Conservation (phyloP, 2,797 vertebrate species). For the Molossus molossus region DNA sequence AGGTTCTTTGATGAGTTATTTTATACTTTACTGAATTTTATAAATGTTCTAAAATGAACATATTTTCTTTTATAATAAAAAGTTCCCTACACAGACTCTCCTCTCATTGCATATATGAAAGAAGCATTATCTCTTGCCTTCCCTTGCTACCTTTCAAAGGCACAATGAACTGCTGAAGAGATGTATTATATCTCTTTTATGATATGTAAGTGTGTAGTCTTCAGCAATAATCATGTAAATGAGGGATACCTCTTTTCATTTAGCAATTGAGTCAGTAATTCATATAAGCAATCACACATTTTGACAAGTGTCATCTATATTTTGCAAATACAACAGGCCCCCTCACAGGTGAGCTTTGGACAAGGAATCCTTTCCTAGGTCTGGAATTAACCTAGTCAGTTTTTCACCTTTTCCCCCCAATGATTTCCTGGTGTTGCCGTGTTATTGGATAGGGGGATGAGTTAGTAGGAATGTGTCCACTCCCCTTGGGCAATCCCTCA, state of each 20-base stretch:
- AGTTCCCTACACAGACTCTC: not conserved
- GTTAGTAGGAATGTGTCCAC: not conserved
- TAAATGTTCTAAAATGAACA: not conserved
- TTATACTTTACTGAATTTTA: not conserved
- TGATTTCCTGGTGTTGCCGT: not conserved
- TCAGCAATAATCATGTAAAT: constrained; percentile 1
- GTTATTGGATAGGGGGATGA: not conserved
- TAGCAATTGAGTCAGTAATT: not conserved
- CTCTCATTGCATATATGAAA: not conserved
- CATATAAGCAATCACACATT: not conserved
- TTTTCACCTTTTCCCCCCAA: not conserved
- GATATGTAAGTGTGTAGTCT: not conserved
- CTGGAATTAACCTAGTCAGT: not conserved
- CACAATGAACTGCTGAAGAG: not conserved
- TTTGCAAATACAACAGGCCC: not conserved
- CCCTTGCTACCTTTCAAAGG: constrained; percentile 26
- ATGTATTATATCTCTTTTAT: not conserved
- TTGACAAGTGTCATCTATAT: constrained; percentile 8
- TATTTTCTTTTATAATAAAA: constrained; percentile 19
- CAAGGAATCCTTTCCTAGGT: not conserved
- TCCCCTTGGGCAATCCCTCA: not conserved
- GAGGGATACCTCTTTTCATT: not conserved
- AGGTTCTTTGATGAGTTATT: not conserved
- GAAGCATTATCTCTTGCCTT: not conserved
- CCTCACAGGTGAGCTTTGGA: not conserved